phyloP scores from a whole-genome alignment of 1,140 invertebrate species.

The Bombyx mandarina region DNA sequence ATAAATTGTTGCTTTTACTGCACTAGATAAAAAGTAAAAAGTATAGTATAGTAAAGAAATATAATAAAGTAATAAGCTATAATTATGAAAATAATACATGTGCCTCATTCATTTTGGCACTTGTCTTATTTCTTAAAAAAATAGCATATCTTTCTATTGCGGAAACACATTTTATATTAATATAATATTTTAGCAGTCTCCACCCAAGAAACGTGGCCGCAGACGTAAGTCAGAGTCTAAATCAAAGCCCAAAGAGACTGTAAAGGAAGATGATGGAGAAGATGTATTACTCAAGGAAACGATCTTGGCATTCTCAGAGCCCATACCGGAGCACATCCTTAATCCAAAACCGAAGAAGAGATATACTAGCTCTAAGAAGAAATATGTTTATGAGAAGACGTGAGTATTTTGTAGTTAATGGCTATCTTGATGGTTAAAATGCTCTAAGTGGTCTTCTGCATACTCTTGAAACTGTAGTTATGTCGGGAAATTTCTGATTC shows the following conservation, averaged over 20 bases:
- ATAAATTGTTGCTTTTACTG: too few relatives aligned
- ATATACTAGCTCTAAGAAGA: constrained; percentile 33
- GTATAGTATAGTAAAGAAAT: too few relatives aligned
- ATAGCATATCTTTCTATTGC: too few relatives aligned
- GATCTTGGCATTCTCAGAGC: constrained; percentile 62
- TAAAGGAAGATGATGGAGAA: constrained; percentile 38
- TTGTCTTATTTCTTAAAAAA: too few relatives aligned
- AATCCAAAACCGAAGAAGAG: constrained; percentile 60
- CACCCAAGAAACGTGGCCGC: constrained; percentile 33
- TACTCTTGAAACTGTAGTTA: too few relatives aligned
- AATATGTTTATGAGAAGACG: constrained; percentile 67
- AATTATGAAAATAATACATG: too few relatives aligned
- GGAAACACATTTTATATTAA: not conserved
- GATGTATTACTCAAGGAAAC: constrained; percentile 64
- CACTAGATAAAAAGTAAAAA: too few relatives aligned
- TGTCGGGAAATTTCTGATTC: too few relatives aligned
- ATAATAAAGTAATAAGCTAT: too few relatives aligned
- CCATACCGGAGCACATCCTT: constrained; percentile 60
- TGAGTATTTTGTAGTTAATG: constrained; percentile 27
- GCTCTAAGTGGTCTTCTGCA: too few relatives aligned
- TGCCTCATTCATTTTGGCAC: too few relatives aligned
- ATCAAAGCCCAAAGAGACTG: constrained; percentile 9
- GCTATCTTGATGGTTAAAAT: too few relatives aligned
- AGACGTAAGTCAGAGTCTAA: constrained; percentile 31
- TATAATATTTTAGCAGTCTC: not conserved